A percentile compares a stretch with the other conserved stretches of the same genome.
Conservation (phyloP, 1,140 invertebrate genomes). For the Calliphora vicina region DNA sequence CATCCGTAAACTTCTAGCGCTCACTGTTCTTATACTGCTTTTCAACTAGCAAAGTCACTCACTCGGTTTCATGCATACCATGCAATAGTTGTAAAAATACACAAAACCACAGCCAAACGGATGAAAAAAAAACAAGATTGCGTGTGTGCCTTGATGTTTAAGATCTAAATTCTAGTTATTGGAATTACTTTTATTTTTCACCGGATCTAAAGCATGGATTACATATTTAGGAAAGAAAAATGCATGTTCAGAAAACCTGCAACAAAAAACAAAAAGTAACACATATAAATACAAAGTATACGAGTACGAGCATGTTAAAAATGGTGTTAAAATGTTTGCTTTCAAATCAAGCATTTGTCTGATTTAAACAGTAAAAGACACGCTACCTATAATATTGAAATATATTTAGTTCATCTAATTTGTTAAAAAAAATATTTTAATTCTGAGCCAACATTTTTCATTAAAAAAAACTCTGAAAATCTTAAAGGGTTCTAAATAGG, state of each 20-base stretch:
- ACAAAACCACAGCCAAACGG: not conserved
- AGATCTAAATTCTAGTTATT: constrained; percentile 29
- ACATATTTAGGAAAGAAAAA: constrained; percentile 3
- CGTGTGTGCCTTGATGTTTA: constrained; percentile 6
- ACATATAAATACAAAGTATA: not conserved
- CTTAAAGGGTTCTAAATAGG: no score
- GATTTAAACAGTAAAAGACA: not conserved
- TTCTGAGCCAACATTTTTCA: no score
- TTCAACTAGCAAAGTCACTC: no score
- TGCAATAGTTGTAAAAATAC: not conserved
- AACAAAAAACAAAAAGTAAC: not conserved
- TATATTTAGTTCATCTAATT: not conserved
- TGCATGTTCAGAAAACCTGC: not conserved
- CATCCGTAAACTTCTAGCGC: no score
- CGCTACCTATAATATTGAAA: not conserved
- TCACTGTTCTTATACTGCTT: no score
- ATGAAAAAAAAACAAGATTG: constrained; percentile 19
- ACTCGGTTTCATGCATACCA: not conserved
- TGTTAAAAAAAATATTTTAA: no score
- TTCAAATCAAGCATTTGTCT: constrained; percentile 1
- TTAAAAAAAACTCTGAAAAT: no score
- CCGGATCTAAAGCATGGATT: constrained; percentile 23
- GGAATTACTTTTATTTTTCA: constrained; percentile 34
- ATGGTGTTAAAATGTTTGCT: constrained; percentile 32
- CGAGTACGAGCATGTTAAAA: constrained; percentile 21